Percentiles rank a stretch among this genome's conserved stretches.
Evolutionary conservation across 2,797 vertebrate species (phyloP).

Genomic region (Esox masquinongy): DNA sequence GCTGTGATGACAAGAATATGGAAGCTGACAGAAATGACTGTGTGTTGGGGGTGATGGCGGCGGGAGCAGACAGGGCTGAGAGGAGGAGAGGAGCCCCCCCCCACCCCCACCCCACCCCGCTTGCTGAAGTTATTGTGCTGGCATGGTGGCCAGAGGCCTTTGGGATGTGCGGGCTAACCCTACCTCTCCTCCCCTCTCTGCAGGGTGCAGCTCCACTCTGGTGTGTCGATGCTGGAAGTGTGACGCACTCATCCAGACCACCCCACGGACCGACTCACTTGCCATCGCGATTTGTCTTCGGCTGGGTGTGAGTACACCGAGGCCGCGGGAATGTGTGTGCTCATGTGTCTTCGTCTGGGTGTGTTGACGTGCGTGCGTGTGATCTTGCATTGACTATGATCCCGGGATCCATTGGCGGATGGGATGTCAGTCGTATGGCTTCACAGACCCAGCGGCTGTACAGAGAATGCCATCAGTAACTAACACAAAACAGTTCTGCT

Average conservation of each 20-base stretch:
- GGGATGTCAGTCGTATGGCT: constrained; percentile 28
- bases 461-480: neutral
- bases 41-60: constrained; percentile 67
- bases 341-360: neutral
- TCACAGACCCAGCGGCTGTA: constrained; percentile 26
- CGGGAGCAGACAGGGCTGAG: constrained; percentile 34
- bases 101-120: constrained; percentile 38
- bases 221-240: constrained; percentile 51
- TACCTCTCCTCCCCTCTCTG: constrained; percentile 35
- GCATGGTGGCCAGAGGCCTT: constrained; percentile 78
- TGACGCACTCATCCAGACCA: constrained; percentile 36
- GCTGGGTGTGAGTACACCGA: constrained; percentile 1
- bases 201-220: constrained; percentile 54
- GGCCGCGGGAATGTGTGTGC: neutral
- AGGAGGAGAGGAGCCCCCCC: constrained; percentile 22
- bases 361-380: constrained; percentile 6
- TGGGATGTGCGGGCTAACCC: constrained; percentile 53
- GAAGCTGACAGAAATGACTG: constrained; percentile 82
- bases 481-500: no score
- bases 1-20: constrained; percentile 80
- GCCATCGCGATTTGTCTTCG: constrained; percentile 37
- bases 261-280: constrained; percentile 20
- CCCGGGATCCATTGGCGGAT: constrained; percentile 47
- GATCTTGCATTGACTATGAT: constrained; percentile 5
- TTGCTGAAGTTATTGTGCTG: constrained; percentile 74